These are phyloP conservation scores for Maniola hyperantus DNA, from an alignment of 2,888 invertebrate species.

Conservation along the genomic window DNA sequence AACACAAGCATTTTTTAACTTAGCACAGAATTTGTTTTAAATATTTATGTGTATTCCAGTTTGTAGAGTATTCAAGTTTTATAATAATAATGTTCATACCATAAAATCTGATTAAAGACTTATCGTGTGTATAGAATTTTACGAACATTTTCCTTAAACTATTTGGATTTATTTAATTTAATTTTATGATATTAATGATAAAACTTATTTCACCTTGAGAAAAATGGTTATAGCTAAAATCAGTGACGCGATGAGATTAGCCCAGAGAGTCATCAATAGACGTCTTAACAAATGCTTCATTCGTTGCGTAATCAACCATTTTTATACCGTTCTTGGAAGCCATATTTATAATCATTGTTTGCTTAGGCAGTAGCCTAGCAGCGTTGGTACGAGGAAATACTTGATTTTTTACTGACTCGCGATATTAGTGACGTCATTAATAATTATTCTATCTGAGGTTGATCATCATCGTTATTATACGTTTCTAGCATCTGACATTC, in stretches of 20 bases:
- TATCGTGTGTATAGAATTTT: neutral
- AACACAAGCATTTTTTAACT: too few species aligned
- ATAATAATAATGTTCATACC: too few species aligned
- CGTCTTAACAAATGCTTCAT: slow-evolving; percentile 49
- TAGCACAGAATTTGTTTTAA: too few species aligned
- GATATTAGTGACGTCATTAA: slow-evolving; percentile 64
- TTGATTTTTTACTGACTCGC: slow-evolving; percentile 55
- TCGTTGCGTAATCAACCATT: slow-evolving; percentile 70
- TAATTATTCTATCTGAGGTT: slow-evolving; percentile 44
- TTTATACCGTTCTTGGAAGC: slow-evolving; percentile 63
- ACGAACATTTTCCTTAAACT: too few species aligned
- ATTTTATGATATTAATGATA: too few species aligned
- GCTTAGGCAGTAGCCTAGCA: slow-evolving; percentile 53
- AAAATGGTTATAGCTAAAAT: neutral
- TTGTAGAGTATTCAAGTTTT: too few species aligned
- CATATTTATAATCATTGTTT: slow-evolving; percentile 61
- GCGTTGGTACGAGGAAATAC: slow-evolving; percentile 56
- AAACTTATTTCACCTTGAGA: too few species aligned
- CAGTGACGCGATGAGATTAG: slow-evolving; percentile 40
- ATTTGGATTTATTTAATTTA: too few species aligned
- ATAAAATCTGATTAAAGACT: too few species aligned
- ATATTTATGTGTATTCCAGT: too few species aligned
- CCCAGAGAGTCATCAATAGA: slow-evolving; percentile 49
- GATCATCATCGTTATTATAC: slow-evolving; percentile 22
- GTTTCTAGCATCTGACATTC: slow-evolving; percentile 21